These are phyloP conservation scores for Myocastor coypus DNA, from an alignment of 2,113 vertebrate species.

Conservation along the genomic window DNA sequence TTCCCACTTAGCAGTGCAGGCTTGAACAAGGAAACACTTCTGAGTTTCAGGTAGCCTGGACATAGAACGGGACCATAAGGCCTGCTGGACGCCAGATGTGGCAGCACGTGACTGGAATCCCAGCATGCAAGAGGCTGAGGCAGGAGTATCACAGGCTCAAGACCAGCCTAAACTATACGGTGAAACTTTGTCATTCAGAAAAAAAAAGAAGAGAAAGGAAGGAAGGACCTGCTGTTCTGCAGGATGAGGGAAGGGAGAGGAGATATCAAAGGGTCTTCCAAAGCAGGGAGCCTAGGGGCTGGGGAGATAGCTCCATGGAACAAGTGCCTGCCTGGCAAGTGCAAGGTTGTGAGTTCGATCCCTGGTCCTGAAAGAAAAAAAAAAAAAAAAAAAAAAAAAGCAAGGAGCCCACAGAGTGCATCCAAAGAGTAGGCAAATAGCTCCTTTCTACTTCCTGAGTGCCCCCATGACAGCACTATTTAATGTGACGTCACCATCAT, in stretches of 20 bases:
- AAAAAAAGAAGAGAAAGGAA: background rate
- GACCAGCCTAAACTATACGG: background rate
- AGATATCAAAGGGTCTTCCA: background rate
- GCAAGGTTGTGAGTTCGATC: too few species aligned
- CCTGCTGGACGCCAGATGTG: background rate
- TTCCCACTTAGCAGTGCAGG: background rate
- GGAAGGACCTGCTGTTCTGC: background rate
- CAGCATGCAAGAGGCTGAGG: background rate
- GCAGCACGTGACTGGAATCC: background rate
- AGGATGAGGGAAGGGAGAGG: background rate
- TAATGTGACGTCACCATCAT: background rate
- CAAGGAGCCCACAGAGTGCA: too few species aligned
- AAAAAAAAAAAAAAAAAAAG: too few species aligned
- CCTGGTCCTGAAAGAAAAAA: too few species aligned
- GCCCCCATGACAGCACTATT: background rate
- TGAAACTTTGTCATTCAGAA: background rate
- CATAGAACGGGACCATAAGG: constrained; percentile 36
- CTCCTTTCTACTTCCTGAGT: background rate
- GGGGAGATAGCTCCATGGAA: too few species aligned
- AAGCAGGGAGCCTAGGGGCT: background rate
- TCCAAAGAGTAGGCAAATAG: background rate
- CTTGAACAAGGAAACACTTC: constrained; percentile 8
- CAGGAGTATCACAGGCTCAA: background rate
- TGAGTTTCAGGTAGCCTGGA: constrained; percentile 42
- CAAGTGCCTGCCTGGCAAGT: too few species aligned